phyloP scores from a whole-genome alignment of 2,888 invertebrate genomes.

The Cheilosia urbana region DNA sequence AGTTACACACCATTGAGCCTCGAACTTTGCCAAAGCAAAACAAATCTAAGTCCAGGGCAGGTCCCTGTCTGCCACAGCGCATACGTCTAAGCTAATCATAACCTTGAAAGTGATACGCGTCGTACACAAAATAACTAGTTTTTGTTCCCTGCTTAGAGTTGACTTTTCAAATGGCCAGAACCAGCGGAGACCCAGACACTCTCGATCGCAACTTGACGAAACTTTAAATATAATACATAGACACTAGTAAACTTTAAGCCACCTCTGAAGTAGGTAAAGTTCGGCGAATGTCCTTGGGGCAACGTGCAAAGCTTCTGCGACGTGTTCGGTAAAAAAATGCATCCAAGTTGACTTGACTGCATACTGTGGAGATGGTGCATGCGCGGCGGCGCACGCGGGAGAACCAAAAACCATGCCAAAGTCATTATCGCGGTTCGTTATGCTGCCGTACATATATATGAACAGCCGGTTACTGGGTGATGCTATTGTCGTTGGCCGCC shows the following conservation, averaged over 20 bases:
- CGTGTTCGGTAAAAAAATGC: slow-evolving; percentile 24
- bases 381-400: slow-evolving; percentile 29
- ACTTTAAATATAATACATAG: not conserved
- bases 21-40: slow-evolving; percentile 55
- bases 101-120: slow-evolving; percentile 61
- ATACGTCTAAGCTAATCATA: slow-evolving; percentile 24
- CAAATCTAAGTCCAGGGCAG: slow-evolving; percentile 45
- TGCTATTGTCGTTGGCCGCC: slow-evolving; percentile 70
- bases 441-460: slow-evolving; percentile 34
- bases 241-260: slow-evolving; percentile 32
- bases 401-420: slow-evolving; percentile 67
- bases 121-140: slow-evolving; percentile 20
- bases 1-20: slow-evolving; percentile 13
- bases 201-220: slow-evolving; percentile 53
- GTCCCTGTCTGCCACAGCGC: not conserved
- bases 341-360: slow-evolving; percentile 1
- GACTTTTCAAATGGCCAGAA: slow-evolving; percentile 16
- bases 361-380: slow-evolving; percentile 29
- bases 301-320: slow-evolving; percentile 25
- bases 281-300: slow-evolving; percentile 68
- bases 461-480: slow-evolving; percentile 66
- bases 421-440: slow-evolving; percentile 73
- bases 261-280: slow-evolving; percentile 66
- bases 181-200: slow-evolving; percentile 7
- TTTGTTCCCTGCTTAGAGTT: slow-evolving; percentile 30